Conservation (phyloP, 2,113 vertebrate species). For the Anarhynchus alexandrinus region DNA sequence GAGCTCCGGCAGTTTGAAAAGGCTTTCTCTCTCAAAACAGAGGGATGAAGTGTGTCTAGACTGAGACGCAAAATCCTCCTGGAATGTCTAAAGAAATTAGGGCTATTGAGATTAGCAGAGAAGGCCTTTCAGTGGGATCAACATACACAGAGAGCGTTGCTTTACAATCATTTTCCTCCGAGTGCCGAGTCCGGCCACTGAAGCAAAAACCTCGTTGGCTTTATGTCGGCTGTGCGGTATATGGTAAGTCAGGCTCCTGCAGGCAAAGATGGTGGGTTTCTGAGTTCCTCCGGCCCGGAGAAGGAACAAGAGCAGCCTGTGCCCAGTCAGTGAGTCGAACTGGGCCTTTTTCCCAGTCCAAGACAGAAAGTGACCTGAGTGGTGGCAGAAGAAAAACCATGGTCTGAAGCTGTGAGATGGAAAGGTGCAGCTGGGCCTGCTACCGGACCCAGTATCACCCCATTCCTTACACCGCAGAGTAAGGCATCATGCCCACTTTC, state of each 20-base stretch:
- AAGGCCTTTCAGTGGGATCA: slow-evolving; percentile 43
- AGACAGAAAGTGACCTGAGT: rapidly evolving
- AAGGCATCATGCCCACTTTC: neutral
- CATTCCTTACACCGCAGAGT: rapidly evolving
- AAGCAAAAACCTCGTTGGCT: neutral
- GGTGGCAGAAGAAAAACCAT: rapidly evolving
- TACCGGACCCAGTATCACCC: rapidly evolving
- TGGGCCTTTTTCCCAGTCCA: neutral
- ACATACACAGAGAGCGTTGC: neutral
- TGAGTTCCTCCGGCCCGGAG: neutral
- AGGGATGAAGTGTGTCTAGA: slow-evolving; percentile 59
- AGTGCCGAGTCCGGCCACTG: neutral
- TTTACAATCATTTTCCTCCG: neutral
- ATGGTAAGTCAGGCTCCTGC: neutral
- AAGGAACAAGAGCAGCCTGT: neutral
- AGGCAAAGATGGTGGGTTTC: neutral
- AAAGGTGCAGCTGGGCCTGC: neutral
- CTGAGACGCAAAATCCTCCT: slow-evolving; percentile 32
- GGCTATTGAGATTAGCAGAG: slow-evolving; percentile 27
- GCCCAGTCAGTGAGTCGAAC: neutral
- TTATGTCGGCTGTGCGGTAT: neutral
- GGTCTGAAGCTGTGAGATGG: neutral
- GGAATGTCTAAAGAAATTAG: slow-evolving; percentile 58
- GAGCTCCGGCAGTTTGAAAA: slow-evolving; percentile 24
- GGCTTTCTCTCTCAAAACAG: slow-evolving; percentile 51